These are phyloP conservation scores for Rhopalosiphum nymphaeae DNA, from an alignment of 2,888 invertebrate species.

Conservation along the genomic window DNA sequence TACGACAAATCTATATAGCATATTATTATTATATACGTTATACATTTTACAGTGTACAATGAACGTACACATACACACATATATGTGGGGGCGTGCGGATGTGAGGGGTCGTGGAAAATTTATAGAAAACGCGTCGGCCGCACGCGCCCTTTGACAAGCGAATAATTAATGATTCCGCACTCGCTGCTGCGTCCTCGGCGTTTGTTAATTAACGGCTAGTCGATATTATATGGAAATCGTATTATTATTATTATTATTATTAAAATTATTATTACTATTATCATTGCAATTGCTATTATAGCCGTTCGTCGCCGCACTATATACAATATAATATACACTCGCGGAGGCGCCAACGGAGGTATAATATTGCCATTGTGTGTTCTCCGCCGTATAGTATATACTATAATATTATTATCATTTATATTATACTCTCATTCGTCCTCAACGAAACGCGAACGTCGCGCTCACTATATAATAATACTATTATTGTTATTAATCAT, in stretches of 20 bases:
- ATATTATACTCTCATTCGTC: neutral
- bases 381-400: neutral
- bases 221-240: constrained; percentile 59
- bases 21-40: neutral
- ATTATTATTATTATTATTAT: constrained; percentile 52
- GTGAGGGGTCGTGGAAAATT: constrained; percentile 50
- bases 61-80: neutral
- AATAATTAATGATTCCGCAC: constrained; percentile 54
- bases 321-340: neutral
- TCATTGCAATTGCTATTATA: constrained; percentile 38
- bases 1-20: neutral
- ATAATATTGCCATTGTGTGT: constrained; percentile 11
- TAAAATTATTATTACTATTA: constrained; percentile 40
- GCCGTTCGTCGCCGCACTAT: constrained; percentile 26
- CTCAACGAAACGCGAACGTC: neutral
- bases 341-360: constrained; percentile 30
- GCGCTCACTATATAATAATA: neutral
- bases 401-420: constrained; percentile 35
- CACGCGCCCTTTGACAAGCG: constrained; percentile 61
- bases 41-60: neutral
- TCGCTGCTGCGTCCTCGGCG: constrained; percentile 12
- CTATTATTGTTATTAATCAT: constrained; percentile 17
- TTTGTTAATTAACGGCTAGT: constrained; percentile 63
- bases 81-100: neutral
- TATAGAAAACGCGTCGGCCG: constrained; percentile 62